These are phyloP conservation scores for Ailurus styani DNA, from an alignment of 2,113 vertebrate genomes.

Conservation along the genomic window DNA sequence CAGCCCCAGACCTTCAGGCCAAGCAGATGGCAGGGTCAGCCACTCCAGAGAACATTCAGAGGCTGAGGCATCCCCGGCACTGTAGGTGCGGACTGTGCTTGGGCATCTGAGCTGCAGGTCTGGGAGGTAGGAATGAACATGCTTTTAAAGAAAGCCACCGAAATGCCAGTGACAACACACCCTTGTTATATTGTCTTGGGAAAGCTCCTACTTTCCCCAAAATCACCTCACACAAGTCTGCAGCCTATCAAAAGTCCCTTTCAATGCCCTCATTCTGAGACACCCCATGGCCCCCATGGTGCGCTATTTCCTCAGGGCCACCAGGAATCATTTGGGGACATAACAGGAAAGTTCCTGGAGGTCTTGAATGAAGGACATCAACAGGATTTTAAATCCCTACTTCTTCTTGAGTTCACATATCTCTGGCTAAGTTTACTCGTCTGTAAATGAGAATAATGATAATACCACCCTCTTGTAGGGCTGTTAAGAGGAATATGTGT, in stretches of 20 bases:
- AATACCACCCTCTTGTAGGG: not conserved
- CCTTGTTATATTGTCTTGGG: not conserved
- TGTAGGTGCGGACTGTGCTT: fast-evolving
- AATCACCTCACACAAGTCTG: not conserved
- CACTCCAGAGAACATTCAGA: not conserved
- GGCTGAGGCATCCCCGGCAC: not conserved
- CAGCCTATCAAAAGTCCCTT: not conserved
- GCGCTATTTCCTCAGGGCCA: not conserved
- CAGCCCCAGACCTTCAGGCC: not conserved
- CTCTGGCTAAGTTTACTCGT: not conserved
- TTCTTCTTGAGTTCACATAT: not conserved
- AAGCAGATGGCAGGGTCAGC: not conserved
- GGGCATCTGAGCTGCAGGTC: too few species aligned
- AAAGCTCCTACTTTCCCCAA: not conserved
- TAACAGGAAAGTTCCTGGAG: not conserved
- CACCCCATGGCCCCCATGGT: fast-evolving
- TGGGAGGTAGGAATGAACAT: not conserved
- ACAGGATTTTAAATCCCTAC: not conserved
- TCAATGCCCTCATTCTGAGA: not conserved
- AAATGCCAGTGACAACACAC: not conserved
- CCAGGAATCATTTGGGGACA: not conserved
- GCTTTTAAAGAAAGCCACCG: not conserved
- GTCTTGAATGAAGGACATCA: not conserved
- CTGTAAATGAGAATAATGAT: not conserved
- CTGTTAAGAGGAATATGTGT: not conserved